Base-by-base conservation (phyloP, 1,140 invertebrate genomes). In the Catajapyx aquilonaris region DNA sequence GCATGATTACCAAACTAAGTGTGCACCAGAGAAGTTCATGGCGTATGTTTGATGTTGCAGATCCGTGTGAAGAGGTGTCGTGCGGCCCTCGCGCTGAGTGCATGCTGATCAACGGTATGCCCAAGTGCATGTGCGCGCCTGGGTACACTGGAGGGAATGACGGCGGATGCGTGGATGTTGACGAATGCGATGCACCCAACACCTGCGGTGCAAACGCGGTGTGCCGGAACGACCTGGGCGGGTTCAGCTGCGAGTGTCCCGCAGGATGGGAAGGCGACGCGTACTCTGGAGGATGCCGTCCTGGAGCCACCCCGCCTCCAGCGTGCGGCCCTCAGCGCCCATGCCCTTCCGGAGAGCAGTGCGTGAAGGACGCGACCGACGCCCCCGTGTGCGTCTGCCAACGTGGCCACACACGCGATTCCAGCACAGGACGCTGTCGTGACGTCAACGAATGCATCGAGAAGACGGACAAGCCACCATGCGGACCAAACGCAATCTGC, bases 61-160 rank as follows among this genome's bases (percentile, higher is more conserved):
- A 90, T 73, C 86, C 85, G 1, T 93, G 86, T 52, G 85, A 91
- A 61, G 66, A 72, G 31, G 56, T 83, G 10, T 68, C 69, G 28
- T 91, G 86, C 55, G 79, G 79, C 39, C 73, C 79, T 13, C 87
- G 90, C 53, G 76, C 84, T 2, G 76, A 87, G 46, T 93, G 87
- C 52, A 80, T 86, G 66, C 50, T 91, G 10, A 65, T 81, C 22
- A 81, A 83, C 46, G 73, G 80, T 43, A 62, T 71, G 44, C 77
- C 83, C 0, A 77, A 79, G 44, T 93, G 86, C 55, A 60, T 81
- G 7, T 93, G 86, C 48, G 67, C 65, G 25, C 66, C 63, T 36
- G 81, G 81, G 4, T 85, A 71, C 50, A 76, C 73, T 1, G 77
- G 78, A 5, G 63, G 64, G 16, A 62, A 70, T 3, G 62, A 67